These are phyloP conservation scores for Odobenus rosmarus DNA, from an alignment of 2,113 vertebrate genomes.

Conservation along the genomic window DNA sequence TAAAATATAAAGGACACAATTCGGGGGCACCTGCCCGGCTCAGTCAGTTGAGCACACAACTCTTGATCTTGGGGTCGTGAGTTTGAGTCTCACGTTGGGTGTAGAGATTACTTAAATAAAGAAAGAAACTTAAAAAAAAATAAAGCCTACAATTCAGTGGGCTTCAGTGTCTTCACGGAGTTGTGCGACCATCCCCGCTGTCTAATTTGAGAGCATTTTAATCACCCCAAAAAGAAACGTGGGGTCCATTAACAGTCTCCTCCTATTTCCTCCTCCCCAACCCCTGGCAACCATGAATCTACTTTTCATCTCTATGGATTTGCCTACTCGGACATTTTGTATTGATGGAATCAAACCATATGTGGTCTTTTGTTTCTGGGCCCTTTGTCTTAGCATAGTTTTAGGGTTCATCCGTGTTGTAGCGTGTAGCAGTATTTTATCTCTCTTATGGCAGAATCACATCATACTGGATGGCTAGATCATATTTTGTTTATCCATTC, in stretches of 20 bases:
- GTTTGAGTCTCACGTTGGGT: not conserved
- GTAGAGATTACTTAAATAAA: not conserved
- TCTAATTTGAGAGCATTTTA: not conserved
- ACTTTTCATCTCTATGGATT: not conserved
- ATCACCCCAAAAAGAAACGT: not conserved
- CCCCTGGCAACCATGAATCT: not conserved
- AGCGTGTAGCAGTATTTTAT: not conserved
- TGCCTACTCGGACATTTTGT: not conserved
- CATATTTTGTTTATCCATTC: not conserved
- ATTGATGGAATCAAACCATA: not conserved
- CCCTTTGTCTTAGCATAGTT: not conserved
- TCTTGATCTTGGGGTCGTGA: not conserved
- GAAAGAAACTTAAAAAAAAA: not conserved
- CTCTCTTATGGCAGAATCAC: not conserved
- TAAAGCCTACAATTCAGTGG: not conserved
- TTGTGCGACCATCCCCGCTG: not conserved
- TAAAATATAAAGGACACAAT: not conserved
- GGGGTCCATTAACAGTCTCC: not conserved
- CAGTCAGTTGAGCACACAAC: not conserved
- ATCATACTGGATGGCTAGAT: not conserved
- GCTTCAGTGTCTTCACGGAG: not conserved
- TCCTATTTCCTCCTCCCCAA: not conserved
- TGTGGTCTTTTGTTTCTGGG: not conserved
- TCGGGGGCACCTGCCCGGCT: not conserved
- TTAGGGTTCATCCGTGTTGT: not conserved